Conservation (phyloP, 1,140 invertebrate genomes). For the Pogonus chalceus region DNA sequence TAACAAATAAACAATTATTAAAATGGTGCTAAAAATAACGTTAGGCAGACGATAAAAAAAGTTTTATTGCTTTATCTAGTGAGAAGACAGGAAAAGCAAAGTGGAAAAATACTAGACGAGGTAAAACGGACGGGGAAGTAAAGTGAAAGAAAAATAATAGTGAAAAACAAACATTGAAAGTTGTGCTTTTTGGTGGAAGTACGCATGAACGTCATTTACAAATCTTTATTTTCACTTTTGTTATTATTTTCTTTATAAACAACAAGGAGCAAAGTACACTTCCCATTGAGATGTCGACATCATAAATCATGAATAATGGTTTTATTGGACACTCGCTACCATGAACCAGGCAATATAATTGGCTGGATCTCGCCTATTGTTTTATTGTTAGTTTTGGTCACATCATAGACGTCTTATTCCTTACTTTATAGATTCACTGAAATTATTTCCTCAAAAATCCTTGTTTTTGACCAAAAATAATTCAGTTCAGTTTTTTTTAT, state of each 20-base stretch:
- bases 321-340: background rate
- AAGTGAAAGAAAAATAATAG: constrained; percentile 1
- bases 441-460: no score
- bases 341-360: background rate
- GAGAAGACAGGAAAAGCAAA: background rate
- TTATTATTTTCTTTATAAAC: constrained; percentile 8
- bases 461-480: no score
- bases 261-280: background rate
- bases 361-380: background rate
- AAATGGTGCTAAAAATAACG: constrained; percentile 1
- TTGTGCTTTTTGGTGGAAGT: background rate
- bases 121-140: background rate
- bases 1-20: background rate
- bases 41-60: background rate
- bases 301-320: constrained; percentile 2
- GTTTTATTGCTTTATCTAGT: constrained; percentile 3
- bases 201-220: background rate
- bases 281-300: background rate
- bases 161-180: constrained; percentile 5
- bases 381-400: background rate
- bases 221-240: constrained; percentile 4
- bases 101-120: background rate
- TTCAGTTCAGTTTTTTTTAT: no score
- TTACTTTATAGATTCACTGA: no score
- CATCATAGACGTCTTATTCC: no score